Percentiles rank a stretch among this genome's conserved stretches.
These are phyloP conservation scores for Misgurnus mizolepis DNA, from an alignment of 2,113 vertebrate genomes.

Conservation along the genomic window DNA sequence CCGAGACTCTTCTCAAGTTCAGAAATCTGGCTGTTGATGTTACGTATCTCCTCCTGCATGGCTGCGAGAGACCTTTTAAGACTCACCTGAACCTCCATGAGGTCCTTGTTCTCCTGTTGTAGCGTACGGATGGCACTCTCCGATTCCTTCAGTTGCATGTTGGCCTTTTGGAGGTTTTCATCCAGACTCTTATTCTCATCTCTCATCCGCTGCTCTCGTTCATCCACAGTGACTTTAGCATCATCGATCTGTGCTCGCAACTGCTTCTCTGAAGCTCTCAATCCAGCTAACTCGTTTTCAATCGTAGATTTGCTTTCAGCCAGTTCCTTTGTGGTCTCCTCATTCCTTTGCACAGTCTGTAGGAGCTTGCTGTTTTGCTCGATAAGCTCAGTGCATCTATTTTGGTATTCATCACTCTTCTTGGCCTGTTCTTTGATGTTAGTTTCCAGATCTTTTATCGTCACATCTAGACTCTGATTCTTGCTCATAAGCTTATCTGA, in stretches of 20 bases:
- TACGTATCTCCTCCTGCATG: conserved; percentile 78
- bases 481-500: conserved; percentile 71
- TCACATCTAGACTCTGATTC: conserved; percentile 71
- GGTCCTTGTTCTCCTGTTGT: conserved; percentile 75
- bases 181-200: conserved; percentile 78
- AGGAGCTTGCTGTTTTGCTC: conserved; percentile 66
- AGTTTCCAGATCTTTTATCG: conserved; percentile 68
- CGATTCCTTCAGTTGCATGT: conserved; percentile 69
- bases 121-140: conserved; percentile 72
- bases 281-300: conserved; percentile 70
- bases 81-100: conserved; percentile 78
- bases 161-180: conserved; percentile 79
- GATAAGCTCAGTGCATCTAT: conserved; percentile 64
- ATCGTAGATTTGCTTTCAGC: conserved; percentile 63
- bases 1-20: conserved; percentile 78
- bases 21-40: conserved; percentile 71
- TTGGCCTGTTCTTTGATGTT: conserved; percentile 65
- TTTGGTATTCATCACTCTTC: conserved; percentile 58
- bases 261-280: conserved; percentile 83
- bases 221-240: conserved; percentile 69
- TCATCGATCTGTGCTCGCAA: conserved; percentile 74
- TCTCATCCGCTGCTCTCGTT: conserved; percentile 75
- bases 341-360: conserved; percentile 62
- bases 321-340: conserved; percentile 70
- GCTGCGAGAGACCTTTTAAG: conserved; percentile 70